phyloP scores from a whole-genome alignment of 2,888 invertebrate species.

The Cataglyphis albicans region DNA sequence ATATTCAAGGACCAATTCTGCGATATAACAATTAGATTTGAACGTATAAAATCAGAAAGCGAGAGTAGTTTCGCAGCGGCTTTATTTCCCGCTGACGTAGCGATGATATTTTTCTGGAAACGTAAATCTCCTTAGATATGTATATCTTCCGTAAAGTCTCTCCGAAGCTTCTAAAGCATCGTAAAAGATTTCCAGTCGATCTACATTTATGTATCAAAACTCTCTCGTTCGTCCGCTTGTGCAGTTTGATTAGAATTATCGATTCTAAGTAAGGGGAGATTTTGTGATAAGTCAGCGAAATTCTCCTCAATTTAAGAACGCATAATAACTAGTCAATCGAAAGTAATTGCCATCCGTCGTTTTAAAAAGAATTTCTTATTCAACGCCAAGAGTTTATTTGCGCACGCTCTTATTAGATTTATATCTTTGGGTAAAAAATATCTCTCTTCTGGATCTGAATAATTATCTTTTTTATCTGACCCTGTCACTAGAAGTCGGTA shows the following conservation, averaged over 20 bases:
- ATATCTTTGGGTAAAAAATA: conserved; percentile 17
- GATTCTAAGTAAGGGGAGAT: conserved; percentile 50
- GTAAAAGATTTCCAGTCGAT: conserved; percentile 43
- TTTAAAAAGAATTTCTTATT: conserved; percentile 20
- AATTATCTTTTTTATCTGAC: conserved; percentile 26
- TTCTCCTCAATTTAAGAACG: conserved; percentile 35
- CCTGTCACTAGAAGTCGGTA: not conserved
- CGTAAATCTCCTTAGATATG: not conserved
- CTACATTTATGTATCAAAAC: conserved; percentile 45
- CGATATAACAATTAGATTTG: not conserved
- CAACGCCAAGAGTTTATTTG: conserved; percentile 29
- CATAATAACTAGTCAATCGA: conserved; percentile 53
- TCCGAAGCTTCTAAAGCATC: not conserved
- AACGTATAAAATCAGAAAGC: not conserved
- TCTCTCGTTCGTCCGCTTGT: not conserved
- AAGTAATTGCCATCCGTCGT: conserved; percentile 47
- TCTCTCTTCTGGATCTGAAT: conserved; percentile 27
- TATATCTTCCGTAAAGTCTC: conserved; percentile 2
- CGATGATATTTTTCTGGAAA: not conserved
- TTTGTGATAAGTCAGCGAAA: conserved; percentile 39
- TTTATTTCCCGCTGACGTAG: not conserved
- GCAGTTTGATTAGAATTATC: conserved; percentile 57
- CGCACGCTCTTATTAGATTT: conserved; percentile 33
- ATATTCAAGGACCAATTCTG: not conserved
- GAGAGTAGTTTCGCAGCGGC: not conserved